phyloP scores from a whole-genome alignment of 2,113 vertebrate genomes.

The Cervus canadensis region DNA sequence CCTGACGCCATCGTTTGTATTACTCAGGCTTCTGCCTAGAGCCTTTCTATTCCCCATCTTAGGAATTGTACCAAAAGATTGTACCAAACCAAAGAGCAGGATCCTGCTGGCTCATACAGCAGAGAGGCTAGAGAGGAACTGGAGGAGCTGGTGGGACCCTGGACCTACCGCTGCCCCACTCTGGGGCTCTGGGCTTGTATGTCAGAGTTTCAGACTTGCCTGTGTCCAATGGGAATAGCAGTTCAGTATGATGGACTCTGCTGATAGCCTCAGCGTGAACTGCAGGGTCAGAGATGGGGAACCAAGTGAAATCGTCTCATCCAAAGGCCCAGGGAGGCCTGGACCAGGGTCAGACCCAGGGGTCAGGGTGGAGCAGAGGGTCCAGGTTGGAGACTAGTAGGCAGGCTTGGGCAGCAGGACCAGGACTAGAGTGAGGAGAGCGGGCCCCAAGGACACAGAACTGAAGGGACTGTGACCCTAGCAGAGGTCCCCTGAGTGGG shows the following conservation, averaged over 20 bases:
- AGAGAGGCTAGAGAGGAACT: not conserved
- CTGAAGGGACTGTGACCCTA: accelerated
- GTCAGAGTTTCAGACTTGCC: not conserved
- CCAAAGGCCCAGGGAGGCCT: not conserved
- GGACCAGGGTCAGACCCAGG: not conserved
- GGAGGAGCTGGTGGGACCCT: not conserved
- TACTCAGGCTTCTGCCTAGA: not conserved
- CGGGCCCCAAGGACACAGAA: accelerated
- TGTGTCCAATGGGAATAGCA: accelerated
- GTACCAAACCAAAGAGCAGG: not conserved
- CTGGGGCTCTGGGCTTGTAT: not conserved
- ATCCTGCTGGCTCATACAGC: too few relatives aligned
- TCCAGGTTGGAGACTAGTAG: too few relatives aligned
- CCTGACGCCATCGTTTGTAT: accelerated
- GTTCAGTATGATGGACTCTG: not conserved
- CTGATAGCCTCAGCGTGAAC: not conserved
- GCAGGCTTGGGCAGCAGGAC: not conserved
- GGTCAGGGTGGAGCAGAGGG: too few relatives aligned
- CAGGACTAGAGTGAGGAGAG: not conserved
- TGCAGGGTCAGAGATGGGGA: not conserved
- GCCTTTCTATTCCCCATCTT: not conserved
- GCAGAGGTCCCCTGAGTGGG: not conserved
- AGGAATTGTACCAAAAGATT: not conserved
- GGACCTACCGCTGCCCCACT: not conserved
- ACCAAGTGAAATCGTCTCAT: too few relatives aligned